Evolutionary conservation across 2,113 vertebrate species (phyloP).

Genomic region (Hypanus sabinus): DNA sequence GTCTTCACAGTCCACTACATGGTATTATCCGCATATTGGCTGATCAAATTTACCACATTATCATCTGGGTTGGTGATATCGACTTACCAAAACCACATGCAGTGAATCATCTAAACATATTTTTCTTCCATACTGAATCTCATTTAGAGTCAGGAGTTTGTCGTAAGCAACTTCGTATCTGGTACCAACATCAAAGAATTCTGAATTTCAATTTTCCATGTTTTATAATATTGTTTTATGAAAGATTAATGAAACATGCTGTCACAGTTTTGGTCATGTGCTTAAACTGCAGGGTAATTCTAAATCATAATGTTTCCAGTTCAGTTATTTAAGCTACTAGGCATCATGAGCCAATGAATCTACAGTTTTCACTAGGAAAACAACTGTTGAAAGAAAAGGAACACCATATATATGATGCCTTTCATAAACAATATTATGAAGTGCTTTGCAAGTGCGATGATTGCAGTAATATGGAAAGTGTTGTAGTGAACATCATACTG

Average conservation of each 20-base stretch:
- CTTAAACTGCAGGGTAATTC: background rate
- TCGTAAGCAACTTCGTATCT: background rate
- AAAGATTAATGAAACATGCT: background rate
- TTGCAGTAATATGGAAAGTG: too few relatives aligned
- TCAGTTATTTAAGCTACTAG: background rate
- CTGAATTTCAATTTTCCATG: background rate
- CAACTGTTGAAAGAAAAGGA: background rate
- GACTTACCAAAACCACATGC: background rate
- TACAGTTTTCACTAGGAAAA: background rate
- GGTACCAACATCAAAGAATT: background rate
- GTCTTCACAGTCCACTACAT: too few relatives aligned
- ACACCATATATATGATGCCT: background rate
- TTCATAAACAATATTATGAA: background rate
- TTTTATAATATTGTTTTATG: background rate
- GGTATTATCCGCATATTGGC: too few relatives aligned
- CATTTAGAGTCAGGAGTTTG: background rate
- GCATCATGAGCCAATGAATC: background rate
- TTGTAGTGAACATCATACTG: too few relatives aligned
- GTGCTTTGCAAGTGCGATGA: background rate
- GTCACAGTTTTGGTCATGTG: background rate
- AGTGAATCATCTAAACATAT: background rate
- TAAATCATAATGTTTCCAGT: background rate
- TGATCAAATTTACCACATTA: too few relatives aligned
- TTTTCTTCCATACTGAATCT: background rate
- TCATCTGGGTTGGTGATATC: background rate